A percentile compares a stretch with the other conserved stretches of the same genome.
These are phyloP conservation scores for Actinia tenebrosa DNA, from an alignment of 64 coral and sea anemone species.

Conservation along the genomic window DNA sequence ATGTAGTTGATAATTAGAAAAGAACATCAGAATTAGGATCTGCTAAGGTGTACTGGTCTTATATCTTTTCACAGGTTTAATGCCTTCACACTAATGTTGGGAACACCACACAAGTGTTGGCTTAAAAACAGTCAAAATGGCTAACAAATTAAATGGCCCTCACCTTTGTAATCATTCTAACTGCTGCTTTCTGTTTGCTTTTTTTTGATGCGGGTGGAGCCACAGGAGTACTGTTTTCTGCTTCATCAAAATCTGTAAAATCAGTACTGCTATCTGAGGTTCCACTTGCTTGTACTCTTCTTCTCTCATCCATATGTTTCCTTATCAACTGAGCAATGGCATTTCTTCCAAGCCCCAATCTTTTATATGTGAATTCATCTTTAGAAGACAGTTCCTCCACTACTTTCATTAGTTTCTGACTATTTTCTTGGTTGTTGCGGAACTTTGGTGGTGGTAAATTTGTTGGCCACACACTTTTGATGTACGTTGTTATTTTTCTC, in stretches of 20 bases:
- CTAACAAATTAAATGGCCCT: neutral
- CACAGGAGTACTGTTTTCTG: neutral
- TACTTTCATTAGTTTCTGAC: slow-evolving; percentile 23
- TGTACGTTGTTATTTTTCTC: slow-evolving; percentile 47
- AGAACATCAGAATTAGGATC: too few relatives aligned
- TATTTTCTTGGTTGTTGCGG: slow-evolving; percentile 39
- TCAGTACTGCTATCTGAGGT: too few relatives aligned
- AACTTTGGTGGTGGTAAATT: slow-evolving; percentile 50
- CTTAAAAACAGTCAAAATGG: too few relatives aligned
- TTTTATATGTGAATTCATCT: slow-evolving; percentile 30
- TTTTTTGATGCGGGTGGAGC: neutral
- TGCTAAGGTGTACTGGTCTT: too few relatives aligned
- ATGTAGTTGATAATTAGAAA: too few relatives aligned
- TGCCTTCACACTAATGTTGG: too few relatives aligned
- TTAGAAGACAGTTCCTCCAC: slow-evolving; percentile 45
- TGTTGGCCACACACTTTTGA: slow-evolving; percentile 46
- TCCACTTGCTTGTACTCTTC: slow-evolving; percentile 26
- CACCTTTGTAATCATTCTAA: neutral
- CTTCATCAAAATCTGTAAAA: slow-evolving; percentile 4
- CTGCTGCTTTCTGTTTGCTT: slow-evolving; percentile 1
- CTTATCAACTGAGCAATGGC: slow-evolving; percentile 47
- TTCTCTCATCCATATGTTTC: slow-evolving; percentile 60
- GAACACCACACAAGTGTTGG: too few relatives aligned
- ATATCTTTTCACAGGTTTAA: too few relatives aligned
- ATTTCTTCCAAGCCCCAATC: slow-evolving; percentile 50